Conservation (phyloP, 2,113 vertebrate species). For the Upupa epops region DNA sequence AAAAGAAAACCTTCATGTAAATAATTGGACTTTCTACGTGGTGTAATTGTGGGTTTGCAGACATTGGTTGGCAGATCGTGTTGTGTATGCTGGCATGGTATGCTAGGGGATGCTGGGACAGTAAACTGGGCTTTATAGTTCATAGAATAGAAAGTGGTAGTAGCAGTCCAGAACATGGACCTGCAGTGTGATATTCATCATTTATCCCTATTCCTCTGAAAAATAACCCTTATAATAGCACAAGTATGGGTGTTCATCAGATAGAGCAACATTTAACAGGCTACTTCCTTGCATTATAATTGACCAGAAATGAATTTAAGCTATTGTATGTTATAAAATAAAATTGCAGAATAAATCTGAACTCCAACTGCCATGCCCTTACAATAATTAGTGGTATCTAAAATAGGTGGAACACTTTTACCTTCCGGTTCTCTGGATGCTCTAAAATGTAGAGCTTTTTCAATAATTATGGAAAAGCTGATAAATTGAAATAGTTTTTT, state of each 20-base stretch:
- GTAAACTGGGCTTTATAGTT: background rate
- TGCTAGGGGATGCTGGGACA: background rate
- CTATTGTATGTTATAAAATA: background rate
- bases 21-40: background rate
- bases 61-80: background rate
- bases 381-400: background rate
- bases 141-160: background rate
- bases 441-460: background rate
- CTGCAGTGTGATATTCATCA: too few relatives aligned
- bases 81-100: too few relatives aligned
- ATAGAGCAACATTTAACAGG: background rate
- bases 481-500: accelerated
- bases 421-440: background rate
- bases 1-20: background rate
- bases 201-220: background rate
- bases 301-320: background rate
- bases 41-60: background rate
- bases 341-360: background rate
- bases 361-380: background rate
- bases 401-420: background rate
- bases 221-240: background rate
- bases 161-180: background rate
- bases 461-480: too few relatives aligned
- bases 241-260: background rate
- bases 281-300: background rate